phyloP scores from a whole-genome alignment of 2,888 invertebrate genomes.

The Drymonia ruficornis region DNA sequence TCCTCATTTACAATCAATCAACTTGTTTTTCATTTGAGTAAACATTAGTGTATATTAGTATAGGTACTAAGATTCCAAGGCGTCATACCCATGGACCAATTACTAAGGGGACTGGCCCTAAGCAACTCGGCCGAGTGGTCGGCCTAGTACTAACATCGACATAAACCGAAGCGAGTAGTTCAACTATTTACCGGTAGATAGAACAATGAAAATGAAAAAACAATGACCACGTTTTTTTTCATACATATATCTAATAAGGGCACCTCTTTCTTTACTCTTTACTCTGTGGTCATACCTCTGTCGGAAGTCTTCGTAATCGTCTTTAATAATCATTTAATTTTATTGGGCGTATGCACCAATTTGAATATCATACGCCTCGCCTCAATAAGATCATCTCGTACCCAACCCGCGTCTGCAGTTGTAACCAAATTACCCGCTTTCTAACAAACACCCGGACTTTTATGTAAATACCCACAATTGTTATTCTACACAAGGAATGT shows the following conservation, averaged over 20 bases:
- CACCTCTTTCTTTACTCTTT: too few relatives aligned
- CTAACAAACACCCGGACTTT: conserved; percentile 82
- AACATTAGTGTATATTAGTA: neutral
- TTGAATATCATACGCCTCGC: conserved; percentile 60
- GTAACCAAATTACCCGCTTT: conserved; percentile 84
- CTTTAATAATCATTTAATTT: conserved; percentile 70
- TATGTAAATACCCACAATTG: conserved; percentile 81
- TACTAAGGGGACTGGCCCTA: too few relatives aligned
- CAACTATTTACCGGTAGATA: too few relatives aligned
- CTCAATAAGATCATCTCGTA: conserved; percentile 70
- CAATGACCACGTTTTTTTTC: too few relatives aligned
- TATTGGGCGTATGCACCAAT: conserved; percentile 66
- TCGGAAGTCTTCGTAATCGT: conserved; percentile 79
- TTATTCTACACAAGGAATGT: conserved; percentile 75
- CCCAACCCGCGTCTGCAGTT: conserved; percentile 69
- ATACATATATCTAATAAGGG: too few relatives aligned
- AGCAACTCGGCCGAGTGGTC: too few relatives aligned
- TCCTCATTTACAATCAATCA: conserved; percentile 33
- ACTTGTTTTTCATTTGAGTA: conserved; percentile 39
- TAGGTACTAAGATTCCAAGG: conserved; percentile 37
- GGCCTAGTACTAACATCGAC: too few relatives aligned
- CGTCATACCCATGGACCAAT: too few relatives aligned
- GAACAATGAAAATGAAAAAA: too few relatives aligned
- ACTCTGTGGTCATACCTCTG: conserved; percentile 38
- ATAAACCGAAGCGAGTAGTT: too few relatives aligned